A percentile compares a stretch with the other conserved stretches of the same genome.
Conservation (phyloP, 2,888 invertebrate genomes). For the Agrotis clavis region DNA sequence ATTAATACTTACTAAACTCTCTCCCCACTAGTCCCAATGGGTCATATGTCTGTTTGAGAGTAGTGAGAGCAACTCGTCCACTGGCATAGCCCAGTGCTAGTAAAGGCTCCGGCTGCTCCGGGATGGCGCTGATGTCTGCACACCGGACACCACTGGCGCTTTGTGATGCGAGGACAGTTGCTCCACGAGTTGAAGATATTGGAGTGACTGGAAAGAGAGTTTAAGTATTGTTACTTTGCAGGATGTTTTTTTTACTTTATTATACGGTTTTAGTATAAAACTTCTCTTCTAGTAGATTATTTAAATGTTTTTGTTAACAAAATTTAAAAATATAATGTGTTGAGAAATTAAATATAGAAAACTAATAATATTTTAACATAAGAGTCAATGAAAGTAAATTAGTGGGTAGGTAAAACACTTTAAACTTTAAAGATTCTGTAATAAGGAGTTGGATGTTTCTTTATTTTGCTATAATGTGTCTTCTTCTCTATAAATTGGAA, state of each 20-base stretch:
- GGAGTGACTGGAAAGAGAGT: slow-evolving; percentile 89
- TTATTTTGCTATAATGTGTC: too few relatives aligned
- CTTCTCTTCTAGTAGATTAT: too few relatives aligned
- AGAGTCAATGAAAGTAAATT: too few relatives aligned
- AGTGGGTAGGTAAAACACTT: too few relatives aligned
- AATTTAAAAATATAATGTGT: too few relatives aligned
- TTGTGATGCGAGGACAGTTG: slow-evolving; percentile 94
- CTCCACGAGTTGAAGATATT: slow-evolving; percentile 93
- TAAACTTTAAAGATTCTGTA: too few relatives aligned
- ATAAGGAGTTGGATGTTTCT: too few relatives aligned
- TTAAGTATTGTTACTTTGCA: background rate
- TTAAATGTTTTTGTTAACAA: too few relatives aligned
- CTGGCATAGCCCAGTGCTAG: slow-evolving; percentile 97
- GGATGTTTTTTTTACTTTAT: background rate
- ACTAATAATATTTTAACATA: too few relatives aligned
- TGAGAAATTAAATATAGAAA: too few relatives aligned
- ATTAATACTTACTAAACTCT: slow-evolving; percentile 92
- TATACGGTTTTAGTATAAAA: too few relatives aligned
- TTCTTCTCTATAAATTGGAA: too few relatives aligned
- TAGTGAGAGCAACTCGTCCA: slow-evolving; percentile 96
- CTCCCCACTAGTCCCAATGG: slow-evolving; percentile 93
- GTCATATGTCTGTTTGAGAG: slow-evolving; percentile 94
- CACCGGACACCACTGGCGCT: slow-evolving; percentile 96
- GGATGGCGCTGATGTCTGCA: slow-evolving; percentile 95
- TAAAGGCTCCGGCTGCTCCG: slow-evolving; percentile 94